A percentile compares a stretch with the other conserved stretches of the same genome.
phyloP scores from a whole-genome alignment of 2,113 vertebrate species.

The Petaurus breviceps region DNA sequence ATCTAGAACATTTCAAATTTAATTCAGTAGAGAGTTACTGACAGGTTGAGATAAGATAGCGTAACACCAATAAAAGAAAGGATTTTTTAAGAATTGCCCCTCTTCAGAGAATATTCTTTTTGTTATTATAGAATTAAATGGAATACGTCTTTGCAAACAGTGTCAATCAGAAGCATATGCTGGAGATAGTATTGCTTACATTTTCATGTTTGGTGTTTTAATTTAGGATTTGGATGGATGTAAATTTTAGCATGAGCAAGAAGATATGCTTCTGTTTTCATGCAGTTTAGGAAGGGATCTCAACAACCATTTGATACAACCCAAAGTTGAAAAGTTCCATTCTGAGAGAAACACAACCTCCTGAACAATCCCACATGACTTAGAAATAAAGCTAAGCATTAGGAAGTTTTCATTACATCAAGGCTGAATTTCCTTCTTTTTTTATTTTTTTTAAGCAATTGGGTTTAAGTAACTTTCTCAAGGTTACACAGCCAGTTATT shows the following conservation, averaged over 20 bases:
- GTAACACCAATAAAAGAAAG: constrained; percentile 10
- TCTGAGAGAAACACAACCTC: not conserved
- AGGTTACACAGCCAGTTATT: too few species aligned
- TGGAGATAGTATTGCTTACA: not conserved
- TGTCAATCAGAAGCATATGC: not conserved
- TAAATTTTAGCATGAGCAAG: not conserved
- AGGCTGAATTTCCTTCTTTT: too few species aligned
- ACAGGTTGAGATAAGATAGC: constrained; percentile 40
- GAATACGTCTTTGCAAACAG: not conserved
- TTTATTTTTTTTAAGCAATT: too few species aligned
- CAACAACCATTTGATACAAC: not conserved
- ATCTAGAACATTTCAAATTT: constrained; percentile 50
- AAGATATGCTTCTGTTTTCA: not conserved
- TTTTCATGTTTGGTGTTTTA: not conserved
- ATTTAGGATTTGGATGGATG: not conserved
- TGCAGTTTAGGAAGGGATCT: not conserved
- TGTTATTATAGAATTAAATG: not conserved
- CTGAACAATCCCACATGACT: not conserved
- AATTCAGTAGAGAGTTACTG: constrained; percentile 21
- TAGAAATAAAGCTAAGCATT: not conserved
- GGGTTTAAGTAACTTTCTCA: too few species aligned
- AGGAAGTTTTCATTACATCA: not conserved
- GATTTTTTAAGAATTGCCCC: constrained; percentile 25
- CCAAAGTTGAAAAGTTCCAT: not conserved
- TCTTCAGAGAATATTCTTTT: constrained; percentile 28